These are phyloP conservation scores for Sphenopsis melanotis DNA, from an alignment of 2,797 vertebrate species.

Conservation along the genomic window DNA sequence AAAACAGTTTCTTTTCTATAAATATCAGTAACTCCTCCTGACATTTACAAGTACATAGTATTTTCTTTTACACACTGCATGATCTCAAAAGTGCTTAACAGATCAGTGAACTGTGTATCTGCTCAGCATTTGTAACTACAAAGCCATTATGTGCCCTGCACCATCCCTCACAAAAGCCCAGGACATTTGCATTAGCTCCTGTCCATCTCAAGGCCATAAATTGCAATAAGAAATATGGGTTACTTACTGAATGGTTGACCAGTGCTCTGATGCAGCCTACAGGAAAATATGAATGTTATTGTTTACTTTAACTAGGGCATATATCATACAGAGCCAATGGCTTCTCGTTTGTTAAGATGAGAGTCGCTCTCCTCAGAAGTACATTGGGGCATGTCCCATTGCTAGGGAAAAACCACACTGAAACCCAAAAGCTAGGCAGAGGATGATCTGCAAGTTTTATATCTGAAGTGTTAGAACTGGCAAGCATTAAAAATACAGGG, in stretches of 20 bases:
- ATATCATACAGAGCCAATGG: constrained; percentile 26
- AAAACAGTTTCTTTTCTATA: constrained; percentile 70
- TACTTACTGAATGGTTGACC: constrained; percentile 45
- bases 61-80: constrained; percentile 41
- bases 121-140: neutral
- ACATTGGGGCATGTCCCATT: constrained; percentile 6
- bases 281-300: constrained; percentile 53
- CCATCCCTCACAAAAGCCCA: constrained; percentile 1
- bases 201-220: neutral
- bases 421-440: constrained; percentile 27
- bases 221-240: constrained; percentile 34
- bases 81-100: constrained; percentile 50
- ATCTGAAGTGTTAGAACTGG: constrained; percentile 67
- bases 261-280: constrained; percentile 28
- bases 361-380: constrained; percentile 5
- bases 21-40: constrained; percentile 75
- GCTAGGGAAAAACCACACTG: constrained; percentile 39
- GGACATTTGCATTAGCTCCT: constrained; percentile 27
- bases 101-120: constrained; percentile 46
- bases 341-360: constrained; percentile 3
- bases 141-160: neutral
- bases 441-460: constrained; percentile 30
- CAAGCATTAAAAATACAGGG: constrained; percentile 18
- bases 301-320: constrained; percentile 58
- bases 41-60: constrained; percentile 73